These are phyloP conservation scores for Planiliza haematocheilus DNA, from an alignment of 2,113 vertebrate genomes.

Conservation along the genomic window DNA sequence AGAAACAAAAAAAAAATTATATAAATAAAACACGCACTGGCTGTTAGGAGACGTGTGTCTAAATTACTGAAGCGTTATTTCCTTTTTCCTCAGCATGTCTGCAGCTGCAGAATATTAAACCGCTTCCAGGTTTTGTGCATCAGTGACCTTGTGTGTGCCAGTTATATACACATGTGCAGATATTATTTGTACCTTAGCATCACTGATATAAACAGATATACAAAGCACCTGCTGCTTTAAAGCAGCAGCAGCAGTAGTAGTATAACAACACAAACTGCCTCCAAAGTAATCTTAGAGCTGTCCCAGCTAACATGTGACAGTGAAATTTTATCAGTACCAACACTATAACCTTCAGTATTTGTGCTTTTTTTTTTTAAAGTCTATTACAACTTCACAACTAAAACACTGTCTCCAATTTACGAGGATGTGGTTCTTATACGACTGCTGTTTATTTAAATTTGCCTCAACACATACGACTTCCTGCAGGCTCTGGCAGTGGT, in stretches of 20 bases:
- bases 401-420: not conserved
- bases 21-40: too few relatives aligned
- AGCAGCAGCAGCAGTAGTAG: too few relatives aligned
- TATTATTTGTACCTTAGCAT: not conserved
- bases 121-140: not conserved
- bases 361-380: too few relatives aligned
- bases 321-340: not conserved
- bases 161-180: not conserved
- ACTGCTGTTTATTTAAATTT: too few relatives aligned
- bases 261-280: not conserved
- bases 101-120: not conserved
- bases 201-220: not conserved
- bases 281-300: conserved; percentile 16
- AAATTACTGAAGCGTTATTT: not conserved
- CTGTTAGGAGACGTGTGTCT: too few relatives aligned
- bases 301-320: not conserved
- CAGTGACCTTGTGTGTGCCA: not conserved
- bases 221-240: too few relatives aligned
- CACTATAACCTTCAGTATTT: not conserved
- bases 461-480: conserved; percentile 1
- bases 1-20: not conserved
- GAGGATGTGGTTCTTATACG: too few relatives aligned
- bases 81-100: not conserved
- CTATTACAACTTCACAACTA: not conserved
- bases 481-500: conserved; percentile 8